Evolutionary conservation across 2,888 invertebrate species (phyloP).

Genomic region (Ophion obscuratus): DNA sequence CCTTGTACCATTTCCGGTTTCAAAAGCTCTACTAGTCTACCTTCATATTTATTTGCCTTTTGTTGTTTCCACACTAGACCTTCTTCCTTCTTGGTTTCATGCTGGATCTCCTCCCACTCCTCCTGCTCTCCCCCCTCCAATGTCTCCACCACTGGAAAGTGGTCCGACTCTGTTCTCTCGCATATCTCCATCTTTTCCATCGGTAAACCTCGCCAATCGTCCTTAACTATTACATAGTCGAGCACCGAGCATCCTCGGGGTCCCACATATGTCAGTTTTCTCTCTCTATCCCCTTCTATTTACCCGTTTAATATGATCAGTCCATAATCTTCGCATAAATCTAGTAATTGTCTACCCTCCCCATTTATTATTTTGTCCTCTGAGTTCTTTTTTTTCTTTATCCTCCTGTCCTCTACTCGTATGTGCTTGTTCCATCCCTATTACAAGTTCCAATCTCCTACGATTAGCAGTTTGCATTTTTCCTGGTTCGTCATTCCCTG

Average conservation of each 20-base stretch:
- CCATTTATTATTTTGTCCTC: conserved; percentile 17
- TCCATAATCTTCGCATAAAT: conserved; percentile 19
- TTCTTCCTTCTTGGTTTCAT: neutral
- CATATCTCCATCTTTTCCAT: neutral
- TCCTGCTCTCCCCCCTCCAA: neutral
- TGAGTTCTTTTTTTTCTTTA: neutral
- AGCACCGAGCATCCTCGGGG: conserved; percentile 10
- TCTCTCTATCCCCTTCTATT: conserved; percentile 16
- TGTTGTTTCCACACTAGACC: conserved; percentile 13
- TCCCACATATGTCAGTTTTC: conserved; percentile 26
- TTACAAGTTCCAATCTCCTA: conserved; percentile 33
- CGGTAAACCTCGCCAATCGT: neutral
- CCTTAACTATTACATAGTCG: neutral
- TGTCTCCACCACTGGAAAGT: conserved; percentile 20
- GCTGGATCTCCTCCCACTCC: neutral
- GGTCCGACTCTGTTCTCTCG: conserved; percentile 33
- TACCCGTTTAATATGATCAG: conserved; percentile 28
- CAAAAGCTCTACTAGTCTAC: neutral
- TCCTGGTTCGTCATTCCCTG: neutral
- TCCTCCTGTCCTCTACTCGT: neutral
- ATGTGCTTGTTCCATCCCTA: conserved; percentile 7
- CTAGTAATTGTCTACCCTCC: conserved; percentile 19
- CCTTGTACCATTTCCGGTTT: neutral
- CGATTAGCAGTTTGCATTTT: conserved; percentile 9
- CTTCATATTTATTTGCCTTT: conserved; percentile 1